phyloP scores from a whole-genome alignment of 2,888 invertebrate species.

The Schrankia costaestrigalis region DNA sequence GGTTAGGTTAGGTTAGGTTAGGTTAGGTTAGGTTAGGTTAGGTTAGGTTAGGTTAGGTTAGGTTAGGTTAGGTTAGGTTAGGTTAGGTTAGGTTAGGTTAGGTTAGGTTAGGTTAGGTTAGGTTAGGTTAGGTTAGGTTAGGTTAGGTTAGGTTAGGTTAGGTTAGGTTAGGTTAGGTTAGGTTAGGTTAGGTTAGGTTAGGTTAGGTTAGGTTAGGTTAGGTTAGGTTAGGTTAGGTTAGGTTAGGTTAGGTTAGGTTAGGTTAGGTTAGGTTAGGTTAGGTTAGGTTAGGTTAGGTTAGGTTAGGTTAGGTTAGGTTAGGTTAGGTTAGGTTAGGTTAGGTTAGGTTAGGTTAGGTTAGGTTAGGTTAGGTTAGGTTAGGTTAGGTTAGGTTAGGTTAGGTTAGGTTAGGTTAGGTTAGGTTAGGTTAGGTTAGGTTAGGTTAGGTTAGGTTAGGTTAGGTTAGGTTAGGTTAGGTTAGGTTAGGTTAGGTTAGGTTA shows the following conservation, averaged over 20 bases:
- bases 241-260: too few relatives aligned
- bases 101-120: too few relatives aligned
- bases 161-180: too few relatives aligned
- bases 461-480: constrained; percentile 21
- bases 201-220: too few relatives aligned
- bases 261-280: too few relatives aligned
- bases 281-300: constrained; percentile 4
- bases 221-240: too few relatives aligned
- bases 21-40: constrained; percentile 27
- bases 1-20: constrained; percentile 20
- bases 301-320: constrained; percentile 16
- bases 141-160: too few relatives aligned
- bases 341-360: constrained; percentile 15
- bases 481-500: constrained; percentile 23
- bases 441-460: constrained; percentile 20
- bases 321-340: constrained; percentile 16
- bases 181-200: too few relatives aligned
- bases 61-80: constrained; percentile 22
- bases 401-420: constrained; percentile 12
- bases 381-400: constrained; percentile 5
- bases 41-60: constrained; percentile 24
- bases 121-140: too few relatives aligned
- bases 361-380: constrained; percentile 14
- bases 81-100: too few relatives aligned
- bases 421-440: constrained; percentile 20